Conservation (phyloP, 2,113 vertebrate genomes). For the Eptesicus fuscus region DNA sequence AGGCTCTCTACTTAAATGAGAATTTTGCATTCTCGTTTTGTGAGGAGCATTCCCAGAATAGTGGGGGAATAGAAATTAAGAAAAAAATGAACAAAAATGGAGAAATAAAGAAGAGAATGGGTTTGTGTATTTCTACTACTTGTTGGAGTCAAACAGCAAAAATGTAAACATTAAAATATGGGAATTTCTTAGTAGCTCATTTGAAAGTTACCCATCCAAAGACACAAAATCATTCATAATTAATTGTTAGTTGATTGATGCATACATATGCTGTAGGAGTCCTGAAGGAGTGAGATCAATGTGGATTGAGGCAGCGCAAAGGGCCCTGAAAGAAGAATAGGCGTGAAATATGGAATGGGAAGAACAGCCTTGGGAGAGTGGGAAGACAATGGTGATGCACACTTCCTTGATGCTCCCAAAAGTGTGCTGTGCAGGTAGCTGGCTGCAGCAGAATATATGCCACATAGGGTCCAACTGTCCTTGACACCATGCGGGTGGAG, state of each 20-base stretch:
- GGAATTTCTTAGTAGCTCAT: slow-evolving; percentile 25
- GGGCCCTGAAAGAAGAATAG: neutral
- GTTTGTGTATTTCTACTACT: neutral
- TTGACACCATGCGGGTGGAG: neutral
- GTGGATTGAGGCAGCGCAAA: neutral
- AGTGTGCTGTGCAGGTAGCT: neutral
- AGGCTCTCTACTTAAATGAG: neutral
- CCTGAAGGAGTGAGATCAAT: slow-evolving; percentile 26
- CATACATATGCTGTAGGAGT: neutral
- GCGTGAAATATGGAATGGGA: neutral
- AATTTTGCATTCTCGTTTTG: neutral
- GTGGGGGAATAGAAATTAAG: neutral
- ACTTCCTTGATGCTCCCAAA: neutral
- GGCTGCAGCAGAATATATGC: neutral
- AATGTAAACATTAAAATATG: neutral
- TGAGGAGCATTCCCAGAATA: neutral
- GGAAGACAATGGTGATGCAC: neutral
- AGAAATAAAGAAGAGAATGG: neutral
- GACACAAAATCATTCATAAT: slow-evolving; percentile 66
- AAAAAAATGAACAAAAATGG: neutral
- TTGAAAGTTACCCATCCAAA: slow-evolving; percentile 33
- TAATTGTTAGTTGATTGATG: slow-evolving; percentile 60
- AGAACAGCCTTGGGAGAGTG: neutral
- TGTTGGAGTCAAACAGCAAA: neutral
- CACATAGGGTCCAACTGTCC: neutral